These are phyloP conservation scores for Orthonyx spaldingii DNA, from an alignment of 2,113 vertebrate genomes.

Conservation along the genomic window DNA sequence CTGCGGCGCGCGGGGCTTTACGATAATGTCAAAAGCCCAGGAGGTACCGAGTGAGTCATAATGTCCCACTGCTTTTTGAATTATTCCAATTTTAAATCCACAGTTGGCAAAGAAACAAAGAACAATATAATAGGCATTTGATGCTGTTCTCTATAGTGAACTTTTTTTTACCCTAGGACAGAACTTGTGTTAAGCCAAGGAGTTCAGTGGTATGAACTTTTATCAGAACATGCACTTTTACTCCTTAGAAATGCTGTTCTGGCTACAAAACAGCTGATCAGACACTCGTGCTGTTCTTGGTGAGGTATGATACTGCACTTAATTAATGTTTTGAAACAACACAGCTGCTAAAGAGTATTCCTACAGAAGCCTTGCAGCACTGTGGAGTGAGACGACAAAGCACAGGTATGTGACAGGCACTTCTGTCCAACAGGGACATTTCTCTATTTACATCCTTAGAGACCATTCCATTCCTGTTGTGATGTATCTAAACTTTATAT, in stretches of 20 bases:
- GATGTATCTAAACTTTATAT: not conserved
- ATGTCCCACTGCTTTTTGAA: conserved; percentile 65
- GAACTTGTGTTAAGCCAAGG: conserved; percentile 26
- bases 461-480: not conserved
- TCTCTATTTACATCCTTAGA: not conserved
- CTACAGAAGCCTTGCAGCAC: not conserved
- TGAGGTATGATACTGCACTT: not conserved
- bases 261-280: conserved; percentile 18
- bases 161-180: conserved; percentile 53
- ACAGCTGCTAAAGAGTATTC: not conserved
- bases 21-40: conserved; percentile 59
- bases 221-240: conserved; percentile 54
- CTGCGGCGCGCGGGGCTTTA: conserved; percentile 3
- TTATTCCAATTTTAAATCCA: conserved; percentile 64
- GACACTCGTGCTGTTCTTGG: not conserved
- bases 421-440: not conserved
- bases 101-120: conserved; percentile 72
- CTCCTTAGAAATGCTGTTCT: conserved; percentile 31
- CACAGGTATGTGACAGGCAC: not conserved
- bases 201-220: conserved; percentile 42
- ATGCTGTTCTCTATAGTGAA: conserved; percentile 62
- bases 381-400: not conserved
- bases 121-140: conserved; percentile 58
- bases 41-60: conserved; percentile 65
- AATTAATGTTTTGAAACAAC: not conserved